These are phyloP conservation scores for Thinocorus orbignyianus DNA, from an alignment of 2,113 vertebrate species.

Conservation along the genomic window DNA sequence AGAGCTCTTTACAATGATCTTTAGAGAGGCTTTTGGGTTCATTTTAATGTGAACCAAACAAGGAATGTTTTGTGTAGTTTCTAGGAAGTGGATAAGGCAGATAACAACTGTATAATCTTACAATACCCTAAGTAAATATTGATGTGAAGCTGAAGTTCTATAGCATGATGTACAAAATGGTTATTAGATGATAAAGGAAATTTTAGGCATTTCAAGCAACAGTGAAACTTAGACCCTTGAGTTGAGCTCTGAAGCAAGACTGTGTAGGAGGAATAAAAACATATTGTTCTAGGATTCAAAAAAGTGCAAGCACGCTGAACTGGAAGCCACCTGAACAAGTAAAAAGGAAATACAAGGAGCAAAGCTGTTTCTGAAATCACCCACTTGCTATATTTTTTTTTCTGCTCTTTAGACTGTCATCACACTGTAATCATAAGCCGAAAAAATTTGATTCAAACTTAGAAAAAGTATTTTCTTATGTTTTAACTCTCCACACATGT, in stretches of 20 bases:
- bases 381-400: neutral
- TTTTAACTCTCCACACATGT: neutral
- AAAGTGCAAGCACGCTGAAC: neutral
- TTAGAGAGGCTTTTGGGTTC: neutral
- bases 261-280: neutral
- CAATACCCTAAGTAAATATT: neutral
- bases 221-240: neutral
- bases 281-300: neutral
- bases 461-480: neutral
- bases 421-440: neutral
- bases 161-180: neutral
- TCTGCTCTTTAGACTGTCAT: neutral
- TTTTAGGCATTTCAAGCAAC: neutral
- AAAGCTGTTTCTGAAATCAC: neutral
- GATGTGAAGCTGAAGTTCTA: neutral
- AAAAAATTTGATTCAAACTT: neutral
- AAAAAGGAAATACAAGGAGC: neutral
- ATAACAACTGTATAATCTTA: neutral
- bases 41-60: neutral
- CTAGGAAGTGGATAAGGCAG: neutral
- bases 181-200: neutral
- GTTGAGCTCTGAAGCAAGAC: neutral
- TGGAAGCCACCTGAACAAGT: neutral
- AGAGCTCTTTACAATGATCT: neutral
- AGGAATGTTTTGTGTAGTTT: neutral